Evolutionary conservation across 1,140 invertebrate genomes (phyloP).

Genomic region (Harpegnathos saltator): DNA sequence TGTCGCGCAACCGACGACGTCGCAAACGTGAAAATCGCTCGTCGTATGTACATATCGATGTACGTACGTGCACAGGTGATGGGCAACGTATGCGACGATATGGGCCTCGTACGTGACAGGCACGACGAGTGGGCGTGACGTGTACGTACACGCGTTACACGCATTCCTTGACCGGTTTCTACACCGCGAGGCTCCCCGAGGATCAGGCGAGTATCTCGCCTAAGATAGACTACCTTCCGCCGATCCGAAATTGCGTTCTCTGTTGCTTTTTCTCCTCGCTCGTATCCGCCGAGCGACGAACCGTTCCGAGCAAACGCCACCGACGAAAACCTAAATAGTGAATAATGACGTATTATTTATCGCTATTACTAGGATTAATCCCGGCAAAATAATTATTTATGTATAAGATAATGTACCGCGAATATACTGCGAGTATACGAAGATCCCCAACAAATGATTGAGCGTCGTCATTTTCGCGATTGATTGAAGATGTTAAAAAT

Average conservation of each 20-base stretch:
- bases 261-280: conserved; percentile 17
- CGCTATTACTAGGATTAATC: not conserved
- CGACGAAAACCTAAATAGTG: not conserved
- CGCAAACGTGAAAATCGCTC: not conserved
- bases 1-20: not conserved
- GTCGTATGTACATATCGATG: not conserved
- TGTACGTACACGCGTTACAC: conserved; percentile 85
- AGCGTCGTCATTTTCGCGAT: too few relatives aligned
- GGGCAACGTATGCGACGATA: conserved; percentile 69
- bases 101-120: conserved; percentile 77
- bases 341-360: not conserved
- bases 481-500: too few relatives aligned
- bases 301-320: not conserved
- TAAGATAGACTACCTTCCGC: conserved; percentile 29
- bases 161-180: conserved; percentile 84
- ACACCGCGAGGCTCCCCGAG: conserved; percentile 83
- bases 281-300: not conserved
- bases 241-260: conserved; percentile 10
- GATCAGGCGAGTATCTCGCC: conserved; percentile 82
- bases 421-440: too few relatives aligned
- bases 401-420: too few relatives aligned
- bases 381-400: not conserved
- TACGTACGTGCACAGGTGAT: conserved; percentile 38
- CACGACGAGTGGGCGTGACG: conserved; percentile 81
- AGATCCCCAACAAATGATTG: too few relatives aligned